phyloP scores from a whole-genome alignment of 2,888 invertebrate species.

The Heterodera filipjevi region DNA sequence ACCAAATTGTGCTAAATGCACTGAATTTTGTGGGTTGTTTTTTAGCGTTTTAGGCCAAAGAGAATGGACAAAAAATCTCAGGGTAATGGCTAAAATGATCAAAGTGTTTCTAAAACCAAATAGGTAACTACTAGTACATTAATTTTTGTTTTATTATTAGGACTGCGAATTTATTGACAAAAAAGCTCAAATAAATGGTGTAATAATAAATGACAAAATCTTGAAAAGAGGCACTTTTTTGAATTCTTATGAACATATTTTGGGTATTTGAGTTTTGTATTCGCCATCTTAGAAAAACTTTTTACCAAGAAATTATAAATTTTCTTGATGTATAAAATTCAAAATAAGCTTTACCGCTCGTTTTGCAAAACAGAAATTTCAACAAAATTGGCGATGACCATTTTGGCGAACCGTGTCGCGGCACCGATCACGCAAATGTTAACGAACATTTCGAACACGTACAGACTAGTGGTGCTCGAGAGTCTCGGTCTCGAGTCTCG shows the following conservation, averaged over 20 bases:
- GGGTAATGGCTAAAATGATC: not conserved
- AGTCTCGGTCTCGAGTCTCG: too few species aligned
- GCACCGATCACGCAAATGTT: not conserved
- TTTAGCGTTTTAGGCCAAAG: not conserved
- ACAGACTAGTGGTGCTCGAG: too few species aligned
- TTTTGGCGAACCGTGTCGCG: not conserved
- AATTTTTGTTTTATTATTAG: too few species aligned
- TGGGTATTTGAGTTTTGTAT: too few species aligned
- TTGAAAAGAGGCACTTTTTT: too few species aligned
- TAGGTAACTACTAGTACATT: not conserved
- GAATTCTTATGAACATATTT: too few species aligned
- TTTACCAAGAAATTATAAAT: too few species aligned
- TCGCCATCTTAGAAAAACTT: too few species aligned
- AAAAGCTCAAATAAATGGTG: too few species aligned
- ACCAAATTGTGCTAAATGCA: not conserved
- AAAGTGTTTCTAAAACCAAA: constrained; percentile 1
- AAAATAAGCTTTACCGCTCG: not conserved
- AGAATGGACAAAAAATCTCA: not conserved
- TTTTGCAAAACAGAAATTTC: not conserved
- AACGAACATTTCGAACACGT: not conserved
- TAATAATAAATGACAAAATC: too few species aligned
- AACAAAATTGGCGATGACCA: not conserved
- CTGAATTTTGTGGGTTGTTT: not conserved
- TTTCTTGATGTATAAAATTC: not conserved
- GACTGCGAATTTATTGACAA: too few species aligned